phyloP scores from a whole-genome alignment of 2,113 vertebrate genomes.

The Lates calcarifer region DNA sequence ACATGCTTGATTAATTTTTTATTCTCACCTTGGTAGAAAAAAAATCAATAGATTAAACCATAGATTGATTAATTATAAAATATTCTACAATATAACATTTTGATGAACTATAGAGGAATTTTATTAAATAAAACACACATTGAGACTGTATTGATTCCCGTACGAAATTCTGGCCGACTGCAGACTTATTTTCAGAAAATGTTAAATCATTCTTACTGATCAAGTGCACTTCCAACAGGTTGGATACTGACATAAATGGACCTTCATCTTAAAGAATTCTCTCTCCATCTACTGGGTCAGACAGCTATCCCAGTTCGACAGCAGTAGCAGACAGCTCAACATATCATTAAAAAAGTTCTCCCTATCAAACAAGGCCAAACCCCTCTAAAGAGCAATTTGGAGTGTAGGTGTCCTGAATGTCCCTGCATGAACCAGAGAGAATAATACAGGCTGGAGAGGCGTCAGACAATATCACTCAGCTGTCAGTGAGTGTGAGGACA shows the following conservation, averaged over 20 bases:
- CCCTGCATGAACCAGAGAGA: constrained; percentile 37
- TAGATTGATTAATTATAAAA: background rate
- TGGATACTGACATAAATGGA: background rate
- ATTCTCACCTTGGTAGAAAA: background rate
- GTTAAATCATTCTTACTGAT: background rate
- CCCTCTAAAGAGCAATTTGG: constrained; percentile 41
- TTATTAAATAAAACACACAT: background rate
- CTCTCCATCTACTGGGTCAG: constrained; percentile 15
- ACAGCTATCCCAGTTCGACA: constrained; percentile 9
- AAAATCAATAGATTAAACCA: background rate
- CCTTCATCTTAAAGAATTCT: background rate
- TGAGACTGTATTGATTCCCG: background rate
- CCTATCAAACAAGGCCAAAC: constrained; percentile 49
- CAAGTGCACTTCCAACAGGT: constrained; percentile 8
- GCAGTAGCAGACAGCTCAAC: background rate
- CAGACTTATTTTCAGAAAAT: background rate
- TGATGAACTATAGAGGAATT: background rate
- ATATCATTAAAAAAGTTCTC: constrained; percentile 35
- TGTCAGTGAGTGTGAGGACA: constrained; percentile 17
- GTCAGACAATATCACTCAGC: constrained; percentile 33
- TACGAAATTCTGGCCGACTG: background rate
- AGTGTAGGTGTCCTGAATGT: constrained; percentile 47
- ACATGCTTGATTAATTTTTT: background rate
- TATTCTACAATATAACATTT: background rate
- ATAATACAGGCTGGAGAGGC: constrained; percentile 27